These are phyloP conservation scores for Drosophila orosa DNA, from an alignment of 1,140 invertebrate species.

Conservation along the genomic window DNA sequence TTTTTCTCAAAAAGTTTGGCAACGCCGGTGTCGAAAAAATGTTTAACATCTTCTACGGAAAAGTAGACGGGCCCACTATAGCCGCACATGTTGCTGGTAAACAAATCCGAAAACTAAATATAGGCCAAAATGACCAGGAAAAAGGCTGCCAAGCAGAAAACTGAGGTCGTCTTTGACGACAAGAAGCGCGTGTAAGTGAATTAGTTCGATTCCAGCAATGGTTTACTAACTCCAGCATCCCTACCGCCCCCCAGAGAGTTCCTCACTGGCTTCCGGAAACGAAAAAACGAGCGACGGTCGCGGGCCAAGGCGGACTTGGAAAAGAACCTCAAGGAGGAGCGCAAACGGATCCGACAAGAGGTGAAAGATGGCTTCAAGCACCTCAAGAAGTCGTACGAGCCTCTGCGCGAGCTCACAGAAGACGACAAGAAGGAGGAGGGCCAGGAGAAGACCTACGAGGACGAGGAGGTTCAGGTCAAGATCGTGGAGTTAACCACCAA, in stretches of 20 bases:
- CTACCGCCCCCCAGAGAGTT: slow-evolving; percentile 86
- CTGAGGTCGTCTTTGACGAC: slow-evolving; percentile 87
- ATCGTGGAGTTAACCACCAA: slow-evolving; percentile 89
- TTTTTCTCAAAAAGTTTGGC: not conserved
- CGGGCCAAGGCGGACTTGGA: slow-evolving; percentile 89
- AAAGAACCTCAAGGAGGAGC: slow-evolving; percentile 89
- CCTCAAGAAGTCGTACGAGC: slow-evolving; percentile 86
- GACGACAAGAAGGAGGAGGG: slow-evolving; percentile 86
- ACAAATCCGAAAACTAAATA: slow-evolving; percentile 31
- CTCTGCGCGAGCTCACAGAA: slow-evolving; percentile 88
- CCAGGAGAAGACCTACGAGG: slow-evolving; percentile 88
- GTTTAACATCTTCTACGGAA: not conserved
- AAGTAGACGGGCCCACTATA: no score
- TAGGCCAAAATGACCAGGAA: slow-evolving; percentile 52
- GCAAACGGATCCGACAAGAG: slow-evolving; percentile 89
- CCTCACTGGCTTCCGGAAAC: slow-evolving; percentile 90
- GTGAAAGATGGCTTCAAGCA: slow-evolving; percentile 86
- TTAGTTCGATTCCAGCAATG: not conserved
- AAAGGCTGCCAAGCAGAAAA: slow-evolving; percentile 85
- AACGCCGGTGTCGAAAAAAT: no score
- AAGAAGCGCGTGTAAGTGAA: slow-evolving; percentile 86
- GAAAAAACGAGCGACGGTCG: slow-evolving; percentile 89
- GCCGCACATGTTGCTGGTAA: slow-evolving; percentile 51
- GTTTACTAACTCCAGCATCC: not conserved
- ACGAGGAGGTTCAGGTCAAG: slow-evolving; percentile 90